Conservation (phyloP, 2,888 invertebrate species). For the Scaptomyza cyrtandrae region DNA sequence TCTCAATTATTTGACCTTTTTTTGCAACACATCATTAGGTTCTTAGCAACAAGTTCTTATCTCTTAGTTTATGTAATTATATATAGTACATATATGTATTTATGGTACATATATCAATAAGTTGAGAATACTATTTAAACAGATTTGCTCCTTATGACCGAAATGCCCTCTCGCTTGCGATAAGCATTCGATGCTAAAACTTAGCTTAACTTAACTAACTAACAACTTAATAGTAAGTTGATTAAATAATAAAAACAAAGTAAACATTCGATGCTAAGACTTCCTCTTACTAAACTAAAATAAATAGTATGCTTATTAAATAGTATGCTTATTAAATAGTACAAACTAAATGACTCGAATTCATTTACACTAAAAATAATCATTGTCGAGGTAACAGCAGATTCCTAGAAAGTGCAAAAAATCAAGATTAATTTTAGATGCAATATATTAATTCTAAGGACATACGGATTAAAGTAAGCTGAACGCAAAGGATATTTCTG, state of each 20-base stretch:
- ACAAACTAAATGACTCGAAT: neutral
- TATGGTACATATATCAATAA: neutral
- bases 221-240: neutral
- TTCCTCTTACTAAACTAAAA: too few species aligned
- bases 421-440: neutral
- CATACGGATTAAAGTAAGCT: conserved; percentile 46
- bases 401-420: conserved; percentile 36
- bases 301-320: too few species aligned
- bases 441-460: neutral
- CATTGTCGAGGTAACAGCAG: conserved; percentile 28
- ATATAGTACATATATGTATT: neutral
- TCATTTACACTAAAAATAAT: conserved; percentile 16
- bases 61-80: neutral
- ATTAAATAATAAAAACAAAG: neutral
- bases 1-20: neutral
- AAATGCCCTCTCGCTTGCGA: conserved; percentile 9
- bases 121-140: neutral
- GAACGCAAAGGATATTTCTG: conserved; percentile 42
- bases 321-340: neutral
- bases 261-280: neutral
- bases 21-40: neutral
- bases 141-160: neutral
- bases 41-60: neutral
- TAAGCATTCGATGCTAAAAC: neutral
- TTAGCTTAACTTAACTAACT: too few species aligned